A percentile compares a stretch with the other conserved stretches of the same genome.
Conservation (phyloP, 2,888 invertebrate genomes). For the Oligia strigilis region DNA sequence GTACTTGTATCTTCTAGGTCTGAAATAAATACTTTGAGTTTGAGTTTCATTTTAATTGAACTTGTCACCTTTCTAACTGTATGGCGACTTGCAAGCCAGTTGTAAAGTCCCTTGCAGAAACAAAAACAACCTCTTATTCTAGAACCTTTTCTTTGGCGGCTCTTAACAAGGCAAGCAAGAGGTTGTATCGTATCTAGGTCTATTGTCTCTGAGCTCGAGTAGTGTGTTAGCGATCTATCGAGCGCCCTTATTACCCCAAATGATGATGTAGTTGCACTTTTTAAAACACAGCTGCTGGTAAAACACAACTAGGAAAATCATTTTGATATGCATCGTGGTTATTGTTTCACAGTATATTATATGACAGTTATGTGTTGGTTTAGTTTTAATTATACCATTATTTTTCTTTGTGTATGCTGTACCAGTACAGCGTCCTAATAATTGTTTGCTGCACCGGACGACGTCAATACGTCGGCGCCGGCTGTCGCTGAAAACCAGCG, state of each 20-base stretch:
- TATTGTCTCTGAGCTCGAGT: conserved; percentile 53
- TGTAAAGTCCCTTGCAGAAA: neutral
- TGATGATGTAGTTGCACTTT: conserved; percentile 32
- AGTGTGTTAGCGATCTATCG: conserved; percentile 62
- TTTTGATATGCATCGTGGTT: neutral
- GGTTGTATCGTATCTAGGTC: conserved; percentile 54
- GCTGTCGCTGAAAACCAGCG: too few relatives aligned
- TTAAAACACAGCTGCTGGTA: neutral
- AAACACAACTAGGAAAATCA: neutral
- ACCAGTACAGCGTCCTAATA: too few relatives aligned
- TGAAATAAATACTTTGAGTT: too few relatives aligned
- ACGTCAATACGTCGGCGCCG: too few relatives aligned
- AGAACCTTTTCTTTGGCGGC: conserved; percentile 15
- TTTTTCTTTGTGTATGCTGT: too few relatives aligned
- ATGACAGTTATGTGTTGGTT: neutral
- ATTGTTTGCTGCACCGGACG: too few relatives aligned
- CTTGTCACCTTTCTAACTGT: neutral
- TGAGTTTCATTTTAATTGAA: too few relatives aligned
- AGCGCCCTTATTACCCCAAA: conserved; percentile 53
- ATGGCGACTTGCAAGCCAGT: neutral
- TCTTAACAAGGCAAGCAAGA: conserved; percentile 40
- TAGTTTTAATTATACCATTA: too few relatives aligned
- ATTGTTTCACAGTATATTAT: too few relatives aligned
- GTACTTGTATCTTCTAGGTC: too few relatives aligned
- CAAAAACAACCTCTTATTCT: conserved; percentile 8